Evolutionary conservation across 2,113 vertebrate genomes (phyloP), one percentile per base, ranked within the genome.

Genomic region (Sebastes fasciatus): DNA sequence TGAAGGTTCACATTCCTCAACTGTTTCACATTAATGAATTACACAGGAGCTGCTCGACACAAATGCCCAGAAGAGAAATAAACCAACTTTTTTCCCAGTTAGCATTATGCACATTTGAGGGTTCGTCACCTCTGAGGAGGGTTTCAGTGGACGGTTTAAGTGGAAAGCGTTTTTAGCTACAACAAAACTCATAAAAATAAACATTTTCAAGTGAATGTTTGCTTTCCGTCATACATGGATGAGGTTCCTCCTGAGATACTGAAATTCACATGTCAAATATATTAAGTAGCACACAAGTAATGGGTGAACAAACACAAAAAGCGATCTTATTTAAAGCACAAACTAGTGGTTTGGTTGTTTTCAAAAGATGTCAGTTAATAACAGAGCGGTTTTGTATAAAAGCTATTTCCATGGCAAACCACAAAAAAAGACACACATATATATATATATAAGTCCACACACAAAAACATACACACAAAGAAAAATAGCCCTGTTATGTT

Each of bases 11-110:
- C 89, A 93, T 89, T 88, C 65, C 14, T 52, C 1, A 70, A 67
- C 72, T 1, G 16, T 68, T 93, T 95, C 94, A 95, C 94, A 94
- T 91, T 79, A 34, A 66, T 83, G 19, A 82, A 83, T 71, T 42
- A 83, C 43, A 86, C 43, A 72, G 70, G 66, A 90, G 84, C 89
- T 91, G 82, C 89, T 94, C 85, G 67, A 82, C 83, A 80, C 77
- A 83, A 92, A 92, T 88, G 80, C 83, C 79, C 74, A 40, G 60
- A 65, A 75, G 40, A 66, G 71, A 82, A 84, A 64, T 9, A 14
- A 17, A 70, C 17, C 21, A 73, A 80, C 14, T 7, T 57, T 57
- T 65, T 86, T 80, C 19, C 26, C 12, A 14, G 80, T 62, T 19
- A 26, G 21, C n/a, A 80, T 76, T 77, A 19, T 78, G 87, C 89